A percentile compares a stretch with the other conserved stretches of the same genome.
phyloP scores from a whole-genome alignment of 2,888 invertebrate genomes.

The Chorisops tibialis region DNA sequence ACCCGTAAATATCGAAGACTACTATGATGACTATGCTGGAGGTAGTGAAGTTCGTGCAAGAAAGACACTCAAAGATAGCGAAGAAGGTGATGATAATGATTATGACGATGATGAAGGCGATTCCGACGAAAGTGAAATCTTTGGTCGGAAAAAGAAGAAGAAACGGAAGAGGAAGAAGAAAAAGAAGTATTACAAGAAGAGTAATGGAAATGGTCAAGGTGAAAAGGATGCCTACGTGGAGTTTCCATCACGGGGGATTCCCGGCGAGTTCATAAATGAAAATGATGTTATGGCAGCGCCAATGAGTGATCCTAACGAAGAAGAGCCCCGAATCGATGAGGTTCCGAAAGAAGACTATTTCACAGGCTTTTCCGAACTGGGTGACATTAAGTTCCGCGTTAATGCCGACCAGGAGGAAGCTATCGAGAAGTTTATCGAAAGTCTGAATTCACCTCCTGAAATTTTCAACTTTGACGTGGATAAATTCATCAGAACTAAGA shows the following conservation, averaged over 20 bases:
- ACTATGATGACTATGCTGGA: constrained; percentile 1
- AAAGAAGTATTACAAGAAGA: constrained; percentile 11
- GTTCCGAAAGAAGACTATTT: constrained; percentile 12
- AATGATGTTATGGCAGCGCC: constrained; percentile 8
- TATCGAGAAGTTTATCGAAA: constrained; percentile 36
- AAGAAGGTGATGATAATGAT: not conserved
- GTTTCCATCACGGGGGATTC: not conserved
- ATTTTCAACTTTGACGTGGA: constrained; percentile 37
- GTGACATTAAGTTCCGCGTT: constrained; percentile 35
- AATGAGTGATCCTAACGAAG: constrained; percentile 3
- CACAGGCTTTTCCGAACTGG: constrained; percentile 31
- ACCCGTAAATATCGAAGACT: not conserved
- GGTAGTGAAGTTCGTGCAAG: not conserved
- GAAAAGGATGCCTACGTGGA: constrained; percentile 24
- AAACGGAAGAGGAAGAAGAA: constrained; percentile 14
- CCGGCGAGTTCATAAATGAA: not conserved
- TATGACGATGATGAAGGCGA: not conserved
- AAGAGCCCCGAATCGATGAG: constrained; percentile 18
- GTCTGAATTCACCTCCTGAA: constrained; percentile 37
- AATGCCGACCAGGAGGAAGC: constrained; percentile 35
- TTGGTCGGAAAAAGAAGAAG: constrained; percentile 20
- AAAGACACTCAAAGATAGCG: not conserved
- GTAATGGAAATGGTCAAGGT: constrained; percentile 13
- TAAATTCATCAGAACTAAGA: constrained; percentile 32
- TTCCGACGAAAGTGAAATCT: not conserved